Conservation (phyloP, 92 coral and sea anemone species). For the Virgularia gustaviana region DNA sequence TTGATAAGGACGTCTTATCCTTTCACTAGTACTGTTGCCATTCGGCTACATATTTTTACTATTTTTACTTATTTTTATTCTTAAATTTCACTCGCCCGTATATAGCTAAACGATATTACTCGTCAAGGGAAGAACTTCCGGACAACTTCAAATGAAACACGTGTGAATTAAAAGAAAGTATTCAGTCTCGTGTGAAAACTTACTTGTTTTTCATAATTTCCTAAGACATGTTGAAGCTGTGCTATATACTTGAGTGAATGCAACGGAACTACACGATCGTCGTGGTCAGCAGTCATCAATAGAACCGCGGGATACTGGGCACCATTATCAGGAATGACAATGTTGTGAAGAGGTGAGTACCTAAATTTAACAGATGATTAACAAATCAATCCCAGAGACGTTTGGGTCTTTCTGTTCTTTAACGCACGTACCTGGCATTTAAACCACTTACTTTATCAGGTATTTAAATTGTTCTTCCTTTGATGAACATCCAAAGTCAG, state of each 20-base stretch:
- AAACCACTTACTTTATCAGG: slow-evolving; percentile 77
- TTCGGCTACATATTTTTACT: too few relatives aligned
- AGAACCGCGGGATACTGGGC: slow-evolving; percentile 86
- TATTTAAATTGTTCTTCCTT: slow-evolving; percentile 86
- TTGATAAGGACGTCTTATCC: too few relatives aligned
- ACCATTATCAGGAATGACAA: slow-evolving; percentile 76
- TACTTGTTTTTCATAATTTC: slow-evolving; percentile 77
- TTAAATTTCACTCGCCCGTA: too few relatives aligned
- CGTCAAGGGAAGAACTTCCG: too few relatives aligned
- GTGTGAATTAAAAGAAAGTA: neutral
- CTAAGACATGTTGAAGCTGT: slow-evolving; percentile 72
- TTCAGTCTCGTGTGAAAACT: slow-evolving; percentile 5
- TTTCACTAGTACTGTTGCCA: too few relatives aligned
- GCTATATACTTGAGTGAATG: slow-evolving; percentile 95
- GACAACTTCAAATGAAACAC: neutral
- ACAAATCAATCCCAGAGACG: neutral
- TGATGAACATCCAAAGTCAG: slow-evolving; percentile 92
- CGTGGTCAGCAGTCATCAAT: slow-evolving; percentile 97
- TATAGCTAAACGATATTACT: too few relatives aligned
- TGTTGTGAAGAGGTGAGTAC: slow-evolving; percentile 94
- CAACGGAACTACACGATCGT: slow-evolving; percentile 96
- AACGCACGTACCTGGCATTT: too few relatives aligned
- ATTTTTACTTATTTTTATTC: too few relatives aligned
- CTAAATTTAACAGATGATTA: slow-evolving; percentile 34
- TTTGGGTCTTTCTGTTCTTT: neutral